Percentiles rank a stretch among this genome's conserved stretches.
Conservation (phyloP, 2,113 vertebrate species). For the Periophthalmus modestus region DNA sequence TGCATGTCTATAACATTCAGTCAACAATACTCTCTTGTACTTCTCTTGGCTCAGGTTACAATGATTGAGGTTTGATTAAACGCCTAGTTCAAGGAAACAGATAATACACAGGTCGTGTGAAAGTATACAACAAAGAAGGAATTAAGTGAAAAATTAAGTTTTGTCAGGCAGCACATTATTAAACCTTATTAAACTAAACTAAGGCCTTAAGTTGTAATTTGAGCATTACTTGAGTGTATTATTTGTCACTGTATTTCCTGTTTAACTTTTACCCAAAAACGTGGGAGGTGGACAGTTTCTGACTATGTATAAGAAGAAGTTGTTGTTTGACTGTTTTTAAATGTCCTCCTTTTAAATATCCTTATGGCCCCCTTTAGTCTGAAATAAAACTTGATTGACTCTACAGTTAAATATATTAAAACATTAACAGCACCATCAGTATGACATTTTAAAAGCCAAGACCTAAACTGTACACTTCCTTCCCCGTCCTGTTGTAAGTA, state of each 20-base stretch:
- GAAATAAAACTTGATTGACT: too few relatives aligned
- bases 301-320: neutral
- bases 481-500: neutral
- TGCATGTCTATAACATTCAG: neutral
- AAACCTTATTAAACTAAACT: conserved; percentile 18
- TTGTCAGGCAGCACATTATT: conserved; percentile 27
- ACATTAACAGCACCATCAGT: neutral
- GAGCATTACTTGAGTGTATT: neutral
- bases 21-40: conserved; percentile 5
- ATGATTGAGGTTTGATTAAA: conserved; percentile 16
- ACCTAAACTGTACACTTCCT: neutral
- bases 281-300: neutral
- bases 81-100: conserved; percentile 4
- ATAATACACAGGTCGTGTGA: conserved; percentile 10
- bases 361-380: too few relatives aligned
- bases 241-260: neutral
- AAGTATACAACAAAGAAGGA: conserved; percentile 33
- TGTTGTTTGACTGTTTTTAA: too few relatives aligned
- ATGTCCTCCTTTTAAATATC: too few relatives aligned
- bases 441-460: neutral
- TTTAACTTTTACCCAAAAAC: neutral
- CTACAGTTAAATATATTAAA: neutral
- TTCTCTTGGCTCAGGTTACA: conserved; percentile 16
- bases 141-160: conserved; percentile 26
- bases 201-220: neutral